Percentiles rank a stretch among this genome's conserved stretches.
These are phyloP conservation scores for Pollenia amentaria DNA, from an alignment of 2,888 invertebrate species.

Conservation along the genomic window DNA sequence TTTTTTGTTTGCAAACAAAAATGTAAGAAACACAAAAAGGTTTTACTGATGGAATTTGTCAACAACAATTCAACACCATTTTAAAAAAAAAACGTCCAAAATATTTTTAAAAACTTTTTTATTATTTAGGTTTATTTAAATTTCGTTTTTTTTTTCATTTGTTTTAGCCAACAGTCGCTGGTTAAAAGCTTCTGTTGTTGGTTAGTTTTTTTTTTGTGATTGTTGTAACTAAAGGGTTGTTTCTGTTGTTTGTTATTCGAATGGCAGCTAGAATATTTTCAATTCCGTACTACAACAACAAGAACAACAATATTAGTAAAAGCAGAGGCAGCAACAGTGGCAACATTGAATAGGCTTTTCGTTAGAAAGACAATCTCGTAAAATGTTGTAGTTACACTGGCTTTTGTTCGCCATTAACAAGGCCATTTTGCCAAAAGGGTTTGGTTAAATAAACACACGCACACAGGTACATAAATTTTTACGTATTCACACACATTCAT, in stretches of 20 bases:
- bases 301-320: too few relatives aligned
- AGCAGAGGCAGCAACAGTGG: not conserved
- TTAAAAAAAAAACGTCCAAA: constrained; percentile 7
- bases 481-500: not conserved
- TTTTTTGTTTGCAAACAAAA: not conserved
- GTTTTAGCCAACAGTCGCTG: constrained; percentile 39
- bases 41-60: constrained; percentile 25
- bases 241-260: constrained; percentile 35
- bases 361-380: constrained; percentile 52
- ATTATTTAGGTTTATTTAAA: constrained; percentile 26
- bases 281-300: constrained; percentile 6
- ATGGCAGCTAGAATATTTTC: constrained; percentile 47
- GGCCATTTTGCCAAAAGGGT: constrained; percentile 81
- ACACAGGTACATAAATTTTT: not conserved
- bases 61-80: not conserved
- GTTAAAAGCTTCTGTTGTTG: constrained; percentile 31
- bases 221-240: constrained; percentile 38
- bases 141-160: constrained; percentile 9
- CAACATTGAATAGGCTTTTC: constrained; percentile 33
- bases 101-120: not conserved
- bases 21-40: not conserved
- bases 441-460: constrained; percentile 54
- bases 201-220: constrained; percentile 6
- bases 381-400: constrained; percentile 70
- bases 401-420: constrained; percentile 83